These are phyloP conservation scores for Timandra comae DNA, from an alignment of 2,888 invertebrate species.

Conservation along the genomic window DNA sequence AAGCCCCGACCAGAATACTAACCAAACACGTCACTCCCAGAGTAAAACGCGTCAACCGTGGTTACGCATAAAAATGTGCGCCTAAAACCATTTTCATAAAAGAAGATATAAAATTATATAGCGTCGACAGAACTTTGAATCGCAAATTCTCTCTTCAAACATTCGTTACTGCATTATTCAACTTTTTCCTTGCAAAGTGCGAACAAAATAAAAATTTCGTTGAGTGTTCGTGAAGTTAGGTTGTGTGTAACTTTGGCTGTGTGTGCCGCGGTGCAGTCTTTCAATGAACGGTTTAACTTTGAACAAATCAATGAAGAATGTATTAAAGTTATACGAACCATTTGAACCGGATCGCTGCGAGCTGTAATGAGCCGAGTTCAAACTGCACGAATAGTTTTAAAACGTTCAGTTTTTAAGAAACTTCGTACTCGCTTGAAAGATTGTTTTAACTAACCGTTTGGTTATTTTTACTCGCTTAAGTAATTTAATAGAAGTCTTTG, in stretches of 20 bases:
- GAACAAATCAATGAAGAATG: constrained; percentile 21
- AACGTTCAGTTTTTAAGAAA: constrained; percentile 5
- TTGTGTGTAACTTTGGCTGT: constrained; percentile 19
- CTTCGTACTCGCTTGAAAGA: constrained; percentile 1
- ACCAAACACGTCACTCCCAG: constrained; percentile 13
- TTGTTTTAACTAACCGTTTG: no score
- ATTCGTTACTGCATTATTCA: constrained; percentile 37
- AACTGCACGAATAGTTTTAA: constrained; percentile 6
- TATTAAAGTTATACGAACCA: constrained; percentile 27
- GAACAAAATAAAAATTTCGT: constrained; percentile 35
- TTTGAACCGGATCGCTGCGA: constrained; percentile 18
- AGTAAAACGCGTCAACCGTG: constrained; percentile 15
- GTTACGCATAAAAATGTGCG: constrained; percentile 19
- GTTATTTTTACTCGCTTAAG: no score
- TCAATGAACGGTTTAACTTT: constrained; percentile 19
- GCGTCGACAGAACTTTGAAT: constrained; percentile 23
- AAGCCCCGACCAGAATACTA: constrained; percentile 5
- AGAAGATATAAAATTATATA: constrained; percentile 24
- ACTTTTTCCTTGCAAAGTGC: constrained; percentile 34
- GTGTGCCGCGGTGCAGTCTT: constrained; percentile 4
- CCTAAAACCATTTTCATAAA: constrained; percentile 22
- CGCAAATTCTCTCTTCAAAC: constrained; percentile 29
- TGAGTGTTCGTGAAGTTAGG: constrained; percentile 25
- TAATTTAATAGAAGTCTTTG: no score
- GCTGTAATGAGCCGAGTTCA: constrained; percentile 22